A percentile compares a stretch with the other conserved stretches of the same genome.
These are phyloP conservation scores for Prunella fulvescens DNA, from an alignment of 2,113 vertebrate genomes.

Conservation along the genomic window DNA sequence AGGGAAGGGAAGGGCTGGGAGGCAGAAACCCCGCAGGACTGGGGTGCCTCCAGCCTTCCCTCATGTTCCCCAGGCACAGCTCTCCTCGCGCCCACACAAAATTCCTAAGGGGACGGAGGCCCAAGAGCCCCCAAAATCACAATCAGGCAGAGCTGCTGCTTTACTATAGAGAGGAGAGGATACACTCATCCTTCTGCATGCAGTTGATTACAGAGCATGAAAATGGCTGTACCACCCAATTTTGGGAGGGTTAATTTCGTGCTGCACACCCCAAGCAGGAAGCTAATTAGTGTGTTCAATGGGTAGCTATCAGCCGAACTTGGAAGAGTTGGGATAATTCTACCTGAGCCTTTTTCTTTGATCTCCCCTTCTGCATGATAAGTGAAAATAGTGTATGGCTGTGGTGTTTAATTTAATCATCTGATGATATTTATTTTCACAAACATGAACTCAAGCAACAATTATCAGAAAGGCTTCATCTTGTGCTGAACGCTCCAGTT, in stretches of 20 bases:
- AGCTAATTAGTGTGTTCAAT: conserved; percentile 45
- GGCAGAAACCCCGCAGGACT: not conserved
- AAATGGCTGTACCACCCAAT: not conserved
- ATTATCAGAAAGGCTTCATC: conserved; percentile 38
- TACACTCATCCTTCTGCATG: not conserved
- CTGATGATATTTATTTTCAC: conserved; percentile 55
- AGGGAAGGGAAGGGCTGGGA: not conserved
- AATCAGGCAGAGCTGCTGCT: not conserved
- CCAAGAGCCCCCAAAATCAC: not conserved
- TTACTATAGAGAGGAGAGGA: not conserved
- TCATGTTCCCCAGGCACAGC: not conserved
- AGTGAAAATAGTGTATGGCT: conserved; percentile 16
- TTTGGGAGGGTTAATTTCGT: conserved; percentile 1
- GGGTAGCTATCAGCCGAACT: conserved; percentile 1
- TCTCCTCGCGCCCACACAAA: not conserved
- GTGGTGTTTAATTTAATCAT: conserved; percentile 62
- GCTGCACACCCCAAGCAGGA: not conserved
- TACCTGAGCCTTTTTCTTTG: conserved; percentile 37
- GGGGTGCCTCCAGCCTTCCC: not conserved
- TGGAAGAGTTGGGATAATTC: not conserved
- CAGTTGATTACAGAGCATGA: not conserved
- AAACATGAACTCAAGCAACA: conserved; percentile 20
- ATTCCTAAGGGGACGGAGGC: not conserved
- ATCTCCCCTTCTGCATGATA: conserved; percentile 21
- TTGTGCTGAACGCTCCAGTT: not conserved